These are phyloP conservation scores for Delphinapterus leucas DNA, from an alignment of 2,113 vertebrate genomes.

Conservation along the genomic window DNA sequence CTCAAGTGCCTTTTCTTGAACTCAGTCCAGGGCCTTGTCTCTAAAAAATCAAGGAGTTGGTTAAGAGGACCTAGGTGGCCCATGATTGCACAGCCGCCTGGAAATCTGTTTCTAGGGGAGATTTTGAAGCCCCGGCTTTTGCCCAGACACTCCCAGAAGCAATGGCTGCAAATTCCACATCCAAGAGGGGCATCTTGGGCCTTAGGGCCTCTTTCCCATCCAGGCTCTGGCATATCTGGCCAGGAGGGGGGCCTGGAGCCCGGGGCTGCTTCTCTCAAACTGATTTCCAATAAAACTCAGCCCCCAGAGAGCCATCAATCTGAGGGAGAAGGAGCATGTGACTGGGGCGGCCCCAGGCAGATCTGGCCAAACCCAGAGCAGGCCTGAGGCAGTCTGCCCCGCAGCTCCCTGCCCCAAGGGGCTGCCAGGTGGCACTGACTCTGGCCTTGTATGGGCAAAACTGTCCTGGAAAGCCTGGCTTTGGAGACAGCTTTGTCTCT, in stretches of 20 bases:
- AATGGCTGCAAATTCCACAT: not conserved
- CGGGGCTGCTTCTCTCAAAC: conserved; percentile 53
- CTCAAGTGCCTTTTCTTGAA: not conserved
- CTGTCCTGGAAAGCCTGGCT: conserved; percentile 32
- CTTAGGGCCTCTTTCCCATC: not conserved
- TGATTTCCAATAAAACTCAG: conserved; percentile 70
- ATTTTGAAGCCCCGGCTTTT: not conserved
- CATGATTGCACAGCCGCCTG: not conserved
- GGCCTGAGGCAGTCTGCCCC: not conserved
- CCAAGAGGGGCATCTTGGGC: conserved; percentile 40
- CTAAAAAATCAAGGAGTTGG: not conserved
- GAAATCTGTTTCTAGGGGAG: not conserved
- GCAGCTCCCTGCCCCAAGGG: conserved; percentile 4
- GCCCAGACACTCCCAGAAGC: not conserved
- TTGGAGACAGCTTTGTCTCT: conserved; percentile 37
- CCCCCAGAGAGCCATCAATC: conserved; percentile 66
- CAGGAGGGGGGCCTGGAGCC: conserved; percentile 34
- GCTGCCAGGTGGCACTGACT: conserved; percentile 31
- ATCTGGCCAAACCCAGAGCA: not conserved
- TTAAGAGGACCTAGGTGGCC: not conserved
- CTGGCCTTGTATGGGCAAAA: conserved; percentile 72
- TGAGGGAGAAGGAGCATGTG: not conserved
- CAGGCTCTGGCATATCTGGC: conserved; percentile 57
- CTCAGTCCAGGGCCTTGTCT: not conserved
- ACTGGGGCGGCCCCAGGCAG: not conserved